Evolutionary conservation across 2,113 vertebrate species (phyloP).

Genomic region (Macquaria australasica): DNA sequence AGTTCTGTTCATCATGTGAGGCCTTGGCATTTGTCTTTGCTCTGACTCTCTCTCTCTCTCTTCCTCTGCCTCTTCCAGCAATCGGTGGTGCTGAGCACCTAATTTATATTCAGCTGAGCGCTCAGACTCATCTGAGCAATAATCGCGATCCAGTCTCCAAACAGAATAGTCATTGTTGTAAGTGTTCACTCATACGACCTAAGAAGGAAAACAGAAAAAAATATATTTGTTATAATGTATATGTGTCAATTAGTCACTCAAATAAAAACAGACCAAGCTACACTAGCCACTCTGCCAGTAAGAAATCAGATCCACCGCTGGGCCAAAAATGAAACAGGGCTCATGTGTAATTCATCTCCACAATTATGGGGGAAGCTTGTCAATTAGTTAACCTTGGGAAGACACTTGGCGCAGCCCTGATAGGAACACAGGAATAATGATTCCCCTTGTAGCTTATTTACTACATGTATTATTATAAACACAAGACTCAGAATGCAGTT

Average conservation of each 20-base stretch:
- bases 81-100: slow-evolving; percentile 82
- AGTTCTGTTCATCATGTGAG: slow-evolving; percentile 79
- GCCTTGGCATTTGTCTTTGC: slow-evolving; percentile 75
- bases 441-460: slow-evolving; percentile 50
- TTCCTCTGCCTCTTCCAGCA: slow-evolving; percentile 74
- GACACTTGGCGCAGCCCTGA: slow-evolving; percentile 60
- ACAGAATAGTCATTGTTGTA: slow-evolving; percentile 81
- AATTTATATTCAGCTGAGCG: slow-evolving; percentile 87
- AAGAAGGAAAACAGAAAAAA: slow-evolving; percentile 62
- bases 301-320: slow-evolving; percentile 69
- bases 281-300: slow-evolving; percentile 42
- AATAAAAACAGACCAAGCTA: slow-evolving; percentile 46
- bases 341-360: slow-evolving; percentile 83
- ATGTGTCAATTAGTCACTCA: slow-evolving; percentile 46
- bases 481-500: slow-evolving; percentile 31
- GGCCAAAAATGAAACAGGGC: slow-evolving; percentile 73
- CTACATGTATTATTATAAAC: slow-evolving; percentile 43
- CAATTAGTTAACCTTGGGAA: slow-evolving; percentile 86
- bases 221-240: slow-evolving; percentile 38
- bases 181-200: slow-evolving; percentile 76
- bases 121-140: slow-evolving; percentile 84
- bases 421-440: slow-evolving; percentile 59
- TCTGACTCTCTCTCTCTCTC: slow-evolving; percentile 36
- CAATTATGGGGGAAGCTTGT: slow-evolving; percentile 82
- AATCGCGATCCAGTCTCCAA: slow-evolving; percentile 82